Conservation (phyloP, 2,888 invertebrate species). For the Drosophila niveifrons region DNA sequence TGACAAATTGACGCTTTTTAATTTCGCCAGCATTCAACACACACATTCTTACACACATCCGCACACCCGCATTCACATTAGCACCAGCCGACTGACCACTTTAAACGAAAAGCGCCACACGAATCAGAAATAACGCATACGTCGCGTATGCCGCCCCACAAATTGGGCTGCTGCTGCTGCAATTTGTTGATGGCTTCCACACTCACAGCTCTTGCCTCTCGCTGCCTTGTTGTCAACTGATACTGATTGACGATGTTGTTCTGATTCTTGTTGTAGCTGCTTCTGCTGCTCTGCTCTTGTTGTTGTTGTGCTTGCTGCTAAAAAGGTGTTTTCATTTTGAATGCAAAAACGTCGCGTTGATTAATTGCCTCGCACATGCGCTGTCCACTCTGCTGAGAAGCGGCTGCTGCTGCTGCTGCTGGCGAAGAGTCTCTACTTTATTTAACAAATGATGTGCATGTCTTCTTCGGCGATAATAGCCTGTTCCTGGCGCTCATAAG, state of each 20-base stretch:
- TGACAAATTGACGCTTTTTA: slow-evolving; percentile 85
- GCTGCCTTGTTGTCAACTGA: slow-evolving; percentile 61
- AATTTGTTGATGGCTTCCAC: slow-evolving; percentile 58
- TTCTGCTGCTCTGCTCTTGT: slow-evolving; percentile 15
- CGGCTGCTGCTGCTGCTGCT: slow-evolving; percentile 18
- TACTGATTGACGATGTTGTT: slow-evolving; percentile 75
- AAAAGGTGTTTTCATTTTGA: slow-evolving; percentile 80
- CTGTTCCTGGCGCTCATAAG: slow-evolving; percentile 59
- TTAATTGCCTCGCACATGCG: slow-evolving; percentile 83
- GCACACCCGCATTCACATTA: background rate
- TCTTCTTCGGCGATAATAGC: slow-evolving; percentile 65
- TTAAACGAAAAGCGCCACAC: slow-evolving; percentile 58
- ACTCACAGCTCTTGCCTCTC: background rate
- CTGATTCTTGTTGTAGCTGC: slow-evolving; percentile 29
- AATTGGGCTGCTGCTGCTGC: slow-evolving; percentile 37
- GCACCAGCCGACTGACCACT: slow-evolving; percentile 37
- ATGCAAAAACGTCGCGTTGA: slow-evolving; percentile 77
- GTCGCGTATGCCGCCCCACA: slow-evolving; percentile 44
- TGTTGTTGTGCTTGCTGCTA: slow-evolving; percentile 53
- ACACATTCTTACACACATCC: slow-evolving; percentile 25
- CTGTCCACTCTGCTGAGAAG: slow-evolving; percentile 6
- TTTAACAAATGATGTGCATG: slow-evolving; percentile 81
- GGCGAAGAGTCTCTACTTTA: slow-evolving; percentile 49
- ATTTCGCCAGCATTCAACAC: slow-evolving; percentile 70
- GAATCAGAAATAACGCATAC: slow-evolving; percentile 45